Evolutionary conservation across 2,888 invertebrate species (phyloP), one percentile per base, ranked within the genome.

Genomic region (Scrobipalpa costella): DNA sequence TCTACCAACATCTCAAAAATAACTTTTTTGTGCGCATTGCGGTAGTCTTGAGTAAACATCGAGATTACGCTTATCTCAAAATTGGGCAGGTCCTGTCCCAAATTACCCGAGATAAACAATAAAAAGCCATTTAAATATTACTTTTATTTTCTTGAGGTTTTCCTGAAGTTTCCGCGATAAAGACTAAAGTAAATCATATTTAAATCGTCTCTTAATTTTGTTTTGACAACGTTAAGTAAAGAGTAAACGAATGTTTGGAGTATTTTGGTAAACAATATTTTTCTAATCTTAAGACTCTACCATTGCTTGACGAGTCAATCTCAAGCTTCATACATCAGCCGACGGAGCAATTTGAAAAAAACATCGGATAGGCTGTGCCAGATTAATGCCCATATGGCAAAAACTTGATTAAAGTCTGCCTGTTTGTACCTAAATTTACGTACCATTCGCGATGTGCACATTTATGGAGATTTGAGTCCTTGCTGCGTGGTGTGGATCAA

Each of bases 41-140:
- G 60, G 60, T 33, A 49, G 44, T 60, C 60, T 60, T 17, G 49
- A 9, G 34, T 17, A 33, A 60, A 60, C 60, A 49, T 33, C 49
- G 34, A 60, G 60, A 60, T 60, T 60, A 60, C 5, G 47, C 60
- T 60, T 60, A 60, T 60, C 60, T 60, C 27, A 9, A 60, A 60
- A 60, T 60, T 49, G 60, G 47, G 44, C 60, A 49, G 34, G 34
- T 47, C 17, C 60, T 49, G 49, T 33, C 49, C 33, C 40, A 33
- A 40, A 60, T 60, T 49, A 27, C 34, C 15, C 60, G 34, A 60
- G 60, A 60, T 60, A 60, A 60, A 60, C 60, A 60, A 49, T 60
- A 49, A 27, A 60, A 60, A 60, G 60, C 17, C 15, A 60, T 60
- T 60, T 17, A 34, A 60, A 47, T 60, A 47, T 60, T 15, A 47